These are phyloP conservation scores for Xerus rutilus DNA, from an alignment of 2,797 vertebrate genomes.

Conservation along the genomic window DNA sequence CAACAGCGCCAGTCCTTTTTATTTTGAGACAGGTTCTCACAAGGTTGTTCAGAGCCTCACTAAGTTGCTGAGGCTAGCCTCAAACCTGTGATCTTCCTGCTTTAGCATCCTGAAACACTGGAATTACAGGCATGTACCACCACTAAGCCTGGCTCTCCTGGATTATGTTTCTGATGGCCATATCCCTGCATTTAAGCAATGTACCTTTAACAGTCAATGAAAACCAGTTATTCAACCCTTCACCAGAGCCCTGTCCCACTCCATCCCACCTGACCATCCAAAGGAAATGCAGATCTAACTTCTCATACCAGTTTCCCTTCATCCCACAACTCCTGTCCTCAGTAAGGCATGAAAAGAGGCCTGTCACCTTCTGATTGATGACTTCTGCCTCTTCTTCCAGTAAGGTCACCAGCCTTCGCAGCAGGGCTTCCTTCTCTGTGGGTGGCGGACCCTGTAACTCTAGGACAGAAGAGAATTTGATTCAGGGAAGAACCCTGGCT, in stretches of 20 bases:
- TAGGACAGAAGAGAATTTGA: slow-evolving; percentile 14
- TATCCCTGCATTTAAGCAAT: not conserved
- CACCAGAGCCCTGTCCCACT: not conserved
- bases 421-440: slow-evolving; percentile 88
- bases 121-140: no score
- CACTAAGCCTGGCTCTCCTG: not conserved
- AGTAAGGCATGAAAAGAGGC: not conserved
- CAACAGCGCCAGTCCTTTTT: not conserved
- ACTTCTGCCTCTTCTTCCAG: slow-evolving; percentile 91
- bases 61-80: not conserved
- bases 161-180: not conserved
- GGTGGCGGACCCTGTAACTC: slow-evolving; percentile 72
- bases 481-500: not conserved
- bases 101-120: not conserved
- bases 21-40: not conserved
- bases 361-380: slow-evolving; percentile 90
- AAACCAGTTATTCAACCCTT: not conserved
- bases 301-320: not conserved
- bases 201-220: no score
- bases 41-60: not conserved
- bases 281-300: not conserved
- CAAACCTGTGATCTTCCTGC: not conserved
- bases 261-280: not conserved
- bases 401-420: slow-evolving; percentile 89
- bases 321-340: not conserved